phyloP scores from a whole-genome alignment of 2,797 vertebrate genomes.

The Mus minutoides region DNA sequence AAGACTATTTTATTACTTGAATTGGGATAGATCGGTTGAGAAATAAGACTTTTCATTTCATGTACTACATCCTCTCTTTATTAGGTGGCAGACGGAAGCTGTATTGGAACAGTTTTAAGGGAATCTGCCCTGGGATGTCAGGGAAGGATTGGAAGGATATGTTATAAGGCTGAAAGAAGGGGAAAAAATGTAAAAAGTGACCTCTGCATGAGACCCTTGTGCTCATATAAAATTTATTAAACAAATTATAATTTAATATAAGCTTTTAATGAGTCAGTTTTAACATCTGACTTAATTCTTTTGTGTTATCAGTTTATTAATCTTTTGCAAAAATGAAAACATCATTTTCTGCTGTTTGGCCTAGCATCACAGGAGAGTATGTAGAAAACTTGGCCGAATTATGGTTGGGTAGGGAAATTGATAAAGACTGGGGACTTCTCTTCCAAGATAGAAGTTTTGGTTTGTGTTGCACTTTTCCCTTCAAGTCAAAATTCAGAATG shows the following conservation, averaged over 20 bases:
- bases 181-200: slow-evolving; percentile 11
- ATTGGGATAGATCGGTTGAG: slow-evolving; percentile 15
- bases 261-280: slow-evolving; percentile 18
- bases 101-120: slow-evolving; percentile 41
- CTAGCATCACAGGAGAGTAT: background rate
- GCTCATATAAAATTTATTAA: slow-evolving; percentile 1
- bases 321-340: background rate
- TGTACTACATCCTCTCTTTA: background rate
- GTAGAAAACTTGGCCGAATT: slow-evolving; percentile 17
- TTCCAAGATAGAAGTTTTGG: background rate
- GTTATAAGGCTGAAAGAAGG: background rate
- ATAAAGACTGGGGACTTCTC: background rate
- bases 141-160: background rate
- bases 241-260: background rate
- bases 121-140: background rate
- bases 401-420: background rate
- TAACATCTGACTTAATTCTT: background rate
- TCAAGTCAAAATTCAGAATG: background rate
- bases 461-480: background rate
- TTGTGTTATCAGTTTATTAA: slow-evolving; percentile 26
- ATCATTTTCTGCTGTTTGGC: background rate
- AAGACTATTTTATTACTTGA: background rate
- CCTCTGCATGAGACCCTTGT: background rate
- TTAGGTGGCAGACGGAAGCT: background rate
- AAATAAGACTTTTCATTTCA: slow-evolving; percentile 45